Evolutionary conservation across 2,888 invertebrate species (phyloP).

Genomic region (Marronus borbonicus): DNA sequence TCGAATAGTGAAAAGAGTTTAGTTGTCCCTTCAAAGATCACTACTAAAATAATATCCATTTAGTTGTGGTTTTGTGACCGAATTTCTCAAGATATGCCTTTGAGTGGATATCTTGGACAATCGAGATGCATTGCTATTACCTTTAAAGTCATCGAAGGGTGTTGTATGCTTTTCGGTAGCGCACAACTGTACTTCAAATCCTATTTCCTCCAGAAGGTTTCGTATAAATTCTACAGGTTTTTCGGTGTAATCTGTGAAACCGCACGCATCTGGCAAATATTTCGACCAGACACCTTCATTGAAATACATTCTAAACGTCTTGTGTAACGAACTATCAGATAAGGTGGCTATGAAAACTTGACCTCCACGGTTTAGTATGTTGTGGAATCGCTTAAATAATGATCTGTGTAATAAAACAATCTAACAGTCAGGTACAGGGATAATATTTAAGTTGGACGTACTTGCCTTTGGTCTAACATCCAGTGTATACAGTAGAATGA

Average conservation of each 20-base stretch:
- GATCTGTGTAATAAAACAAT: background rate
- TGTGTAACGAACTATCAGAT: constrained; percentile 28
- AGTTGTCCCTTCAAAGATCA: too few species aligned
- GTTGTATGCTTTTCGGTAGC: constrained; percentile 4
- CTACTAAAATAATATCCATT: too few species aligned
- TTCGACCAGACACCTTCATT: constrained; percentile 17
- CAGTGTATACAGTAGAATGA: constrained; percentile 39
- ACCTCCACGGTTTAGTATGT: constrained; percentile 23
- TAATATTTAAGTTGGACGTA: background rate
- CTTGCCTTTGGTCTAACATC: constrained; percentile 28
- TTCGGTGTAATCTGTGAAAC: constrained; percentile 31
- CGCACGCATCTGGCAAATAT: constrained; percentile 26
- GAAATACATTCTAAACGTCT: constrained; percentile 20
- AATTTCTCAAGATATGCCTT: too few species aligned
- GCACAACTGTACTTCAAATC: constrained; percentile 28
- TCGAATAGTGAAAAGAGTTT: too few species aligned
- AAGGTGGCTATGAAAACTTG: constrained; percentile 33
- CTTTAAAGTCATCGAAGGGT: constrained; percentile 26
- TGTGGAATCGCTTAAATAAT: constrained; percentile 26
- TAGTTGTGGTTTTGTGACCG: too few species aligned
- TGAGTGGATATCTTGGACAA: too few species aligned
- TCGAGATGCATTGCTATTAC: background rate
- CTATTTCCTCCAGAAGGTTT: constrained; percentile 15
- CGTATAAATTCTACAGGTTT: background rate
- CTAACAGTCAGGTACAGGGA: background rate